Percentiles rank a stretch among this genome's conserved stretches.
phyloP scores from a whole-genome alignment of 2,113 vertebrate genomes.

The Phyllostomus discolor region DNA sequence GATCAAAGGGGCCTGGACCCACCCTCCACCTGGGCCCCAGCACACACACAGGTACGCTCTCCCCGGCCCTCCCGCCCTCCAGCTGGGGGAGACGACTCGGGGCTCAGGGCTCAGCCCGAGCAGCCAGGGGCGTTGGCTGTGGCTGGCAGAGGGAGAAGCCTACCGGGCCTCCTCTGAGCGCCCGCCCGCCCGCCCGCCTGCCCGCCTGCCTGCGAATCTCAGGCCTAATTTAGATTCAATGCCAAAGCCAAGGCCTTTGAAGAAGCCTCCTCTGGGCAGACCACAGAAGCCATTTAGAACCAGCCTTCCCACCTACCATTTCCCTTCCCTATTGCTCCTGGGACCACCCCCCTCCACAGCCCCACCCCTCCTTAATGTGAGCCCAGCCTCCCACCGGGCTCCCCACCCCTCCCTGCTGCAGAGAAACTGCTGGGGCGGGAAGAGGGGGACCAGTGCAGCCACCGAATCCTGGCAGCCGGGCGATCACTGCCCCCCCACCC shows the following conservation, averaged over 20 bases:
- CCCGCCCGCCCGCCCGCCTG: not conserved
- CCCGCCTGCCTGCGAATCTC: not conserved
- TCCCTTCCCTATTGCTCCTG: not conserved
- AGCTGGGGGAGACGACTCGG: not conserved
- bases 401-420: not conserved
- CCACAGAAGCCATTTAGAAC: conserved; percentile 9
- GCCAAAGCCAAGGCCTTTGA: conserved; percentile 47
- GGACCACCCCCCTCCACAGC: not conserved
- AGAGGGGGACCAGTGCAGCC: not conserved
- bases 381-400: not conserved
- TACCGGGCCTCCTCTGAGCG: not conserved
- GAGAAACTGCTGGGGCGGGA: not conserved
- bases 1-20: conserved; percentile 78
- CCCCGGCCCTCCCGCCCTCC: not conserved
- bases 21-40: conserved; percentile 35
- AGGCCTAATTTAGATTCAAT: conserved; percentile 36
- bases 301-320: not conserved
- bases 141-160: conserved; percentile 41
- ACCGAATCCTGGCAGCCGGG: not conserved
- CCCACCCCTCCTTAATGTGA: not conserved
- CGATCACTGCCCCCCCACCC: not conserved
- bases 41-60: not conserved
- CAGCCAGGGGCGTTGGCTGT: conserved; percentile 55
- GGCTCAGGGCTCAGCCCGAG: not conserved
- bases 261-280: conserved; percentile 12